Conservation (phyloP, 2,113 vertebrate species). For the Dipodomys spectabilis region DNA sequence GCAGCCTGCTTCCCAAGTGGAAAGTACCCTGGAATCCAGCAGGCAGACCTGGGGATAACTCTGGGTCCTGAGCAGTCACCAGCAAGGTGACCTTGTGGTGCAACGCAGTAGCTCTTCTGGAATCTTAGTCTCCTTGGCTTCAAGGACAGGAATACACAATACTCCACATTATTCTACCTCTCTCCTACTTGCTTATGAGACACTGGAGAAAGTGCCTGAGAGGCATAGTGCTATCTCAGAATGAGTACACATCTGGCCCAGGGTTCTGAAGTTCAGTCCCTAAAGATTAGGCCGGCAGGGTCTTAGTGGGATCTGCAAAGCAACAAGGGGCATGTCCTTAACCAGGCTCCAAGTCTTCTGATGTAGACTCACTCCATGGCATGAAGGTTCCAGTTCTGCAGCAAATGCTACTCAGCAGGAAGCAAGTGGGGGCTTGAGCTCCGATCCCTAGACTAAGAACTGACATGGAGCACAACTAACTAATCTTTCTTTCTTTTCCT, state of each 20-base stretch:
- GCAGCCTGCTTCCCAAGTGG: background rate
- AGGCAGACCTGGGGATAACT: background rate
- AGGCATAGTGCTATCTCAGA: background rate
- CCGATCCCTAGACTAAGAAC: background rate
- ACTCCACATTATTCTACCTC: background rate
- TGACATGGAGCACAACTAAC: background rate
- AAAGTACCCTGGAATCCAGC: background rate
- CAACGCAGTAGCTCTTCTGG: background rate
- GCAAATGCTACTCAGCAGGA: background rate
- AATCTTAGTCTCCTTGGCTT: background rate
- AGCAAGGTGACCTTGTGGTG: background rate
- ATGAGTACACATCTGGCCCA: background rate
- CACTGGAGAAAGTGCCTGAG: background rate
- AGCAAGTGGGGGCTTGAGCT: background rate
- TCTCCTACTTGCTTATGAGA: background rate
- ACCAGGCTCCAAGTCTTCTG: background rate
- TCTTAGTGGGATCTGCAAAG: background rate
- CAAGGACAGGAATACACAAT: background rate
- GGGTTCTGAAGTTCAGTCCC: background rate
- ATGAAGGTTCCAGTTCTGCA: background rate
- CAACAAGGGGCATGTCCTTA: background rate
- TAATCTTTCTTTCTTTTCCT: background rate
- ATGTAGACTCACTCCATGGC: background rate
- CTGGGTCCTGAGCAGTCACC: background rate
- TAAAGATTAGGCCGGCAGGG: background rate